These are phyloP conservation scores for Odontothrips loti DNA, from an alignment of 2,888 invertebrate genomes.

Conservation along the genomic window DNA sequence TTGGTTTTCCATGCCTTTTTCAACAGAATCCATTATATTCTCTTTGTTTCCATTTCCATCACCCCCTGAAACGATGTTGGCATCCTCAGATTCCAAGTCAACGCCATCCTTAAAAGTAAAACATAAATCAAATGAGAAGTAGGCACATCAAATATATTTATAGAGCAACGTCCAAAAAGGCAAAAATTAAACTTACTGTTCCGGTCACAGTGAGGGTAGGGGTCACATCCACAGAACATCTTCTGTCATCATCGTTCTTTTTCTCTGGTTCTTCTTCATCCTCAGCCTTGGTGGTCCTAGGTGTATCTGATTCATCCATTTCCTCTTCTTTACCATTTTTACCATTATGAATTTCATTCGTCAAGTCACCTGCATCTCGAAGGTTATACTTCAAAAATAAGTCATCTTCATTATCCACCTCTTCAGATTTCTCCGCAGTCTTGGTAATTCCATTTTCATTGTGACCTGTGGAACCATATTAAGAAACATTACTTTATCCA, in stretches of 20 bases:
- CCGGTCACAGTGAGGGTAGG: conserved; percentile 1
- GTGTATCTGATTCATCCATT: not conserved
- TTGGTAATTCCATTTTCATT: not conserved
- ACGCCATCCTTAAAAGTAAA: not conserved
- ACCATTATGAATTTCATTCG: not conserved
- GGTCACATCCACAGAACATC: conserved; percentile 5
- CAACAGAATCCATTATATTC: not conserved
- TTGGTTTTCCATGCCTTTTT: not conserved
- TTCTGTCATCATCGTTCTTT: not conserved
- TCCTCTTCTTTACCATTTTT: not conserved
- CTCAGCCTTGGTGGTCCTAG: not conserved
- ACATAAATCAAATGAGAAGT: too few species aligned
- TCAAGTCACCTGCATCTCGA: not conserved
- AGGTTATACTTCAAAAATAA: not conserved
- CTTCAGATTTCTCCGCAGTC: not conserved
- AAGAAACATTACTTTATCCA: not conserved
- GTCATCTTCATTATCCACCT: not conserved
- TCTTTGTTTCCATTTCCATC: not conserved
- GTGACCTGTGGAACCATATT: not conserved
- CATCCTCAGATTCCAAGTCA: not conserved
- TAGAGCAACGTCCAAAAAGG: too few species aligned
- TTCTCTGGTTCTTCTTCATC: not conserved
- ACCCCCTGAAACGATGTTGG: not conserved
- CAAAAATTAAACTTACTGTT: not conserved
- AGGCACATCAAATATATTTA: too few species aligned